A percentile compares a stretch with the other conserved stretches of the same genome.
These are phyloP conservation scores for Trachymyrmex septentrionalis DNA, from an alignment of 1,140 invertebrate species.

Conservation along the genomic window DNA sequence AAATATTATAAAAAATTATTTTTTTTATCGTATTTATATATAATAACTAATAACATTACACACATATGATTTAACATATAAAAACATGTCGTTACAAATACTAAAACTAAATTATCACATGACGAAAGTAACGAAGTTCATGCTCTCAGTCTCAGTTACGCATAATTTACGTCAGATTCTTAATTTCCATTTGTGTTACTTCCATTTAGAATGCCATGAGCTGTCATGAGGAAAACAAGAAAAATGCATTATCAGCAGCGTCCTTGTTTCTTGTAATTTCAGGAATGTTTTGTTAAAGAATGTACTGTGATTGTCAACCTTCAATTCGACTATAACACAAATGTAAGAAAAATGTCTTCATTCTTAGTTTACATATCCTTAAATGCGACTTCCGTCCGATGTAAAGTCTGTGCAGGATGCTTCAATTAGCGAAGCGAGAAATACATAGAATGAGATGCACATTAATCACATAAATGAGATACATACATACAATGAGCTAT, in stretches of 20 bases:
- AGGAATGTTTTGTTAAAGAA: neutral
- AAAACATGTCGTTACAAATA: neutral
- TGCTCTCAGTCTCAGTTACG: constrained; percentile 54
- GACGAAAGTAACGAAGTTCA: neutral
- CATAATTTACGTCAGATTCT: constrained; percentile 18
- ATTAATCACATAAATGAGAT: constrained; percentile 17
- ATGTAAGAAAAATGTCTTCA: neutral
- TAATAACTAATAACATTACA: neutral
- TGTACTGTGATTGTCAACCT: neutral
- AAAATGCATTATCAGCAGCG: neutral
- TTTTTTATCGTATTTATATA: neutral
- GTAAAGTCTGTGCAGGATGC: neutral
- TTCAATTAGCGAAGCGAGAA: neutral
- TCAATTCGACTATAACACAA: neutral
- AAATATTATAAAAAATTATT: neutral
- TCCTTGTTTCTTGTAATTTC: neutral
- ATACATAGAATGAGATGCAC: neutral
- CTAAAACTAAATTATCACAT: constrained; percentile 10
- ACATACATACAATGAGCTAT: neutral
- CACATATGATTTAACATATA: neutral
- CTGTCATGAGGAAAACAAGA: neutral
- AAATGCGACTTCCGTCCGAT: neutral
- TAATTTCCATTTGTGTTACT: neutral
- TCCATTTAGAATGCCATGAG: neutral
- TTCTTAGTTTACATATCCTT: neutral